These are phyloP conservation scores for Aurelia coerulea DNA, from an alignment of 30 jellyfish, hydroid and myxozoan species.

Conservation along the genomic window DNA sequence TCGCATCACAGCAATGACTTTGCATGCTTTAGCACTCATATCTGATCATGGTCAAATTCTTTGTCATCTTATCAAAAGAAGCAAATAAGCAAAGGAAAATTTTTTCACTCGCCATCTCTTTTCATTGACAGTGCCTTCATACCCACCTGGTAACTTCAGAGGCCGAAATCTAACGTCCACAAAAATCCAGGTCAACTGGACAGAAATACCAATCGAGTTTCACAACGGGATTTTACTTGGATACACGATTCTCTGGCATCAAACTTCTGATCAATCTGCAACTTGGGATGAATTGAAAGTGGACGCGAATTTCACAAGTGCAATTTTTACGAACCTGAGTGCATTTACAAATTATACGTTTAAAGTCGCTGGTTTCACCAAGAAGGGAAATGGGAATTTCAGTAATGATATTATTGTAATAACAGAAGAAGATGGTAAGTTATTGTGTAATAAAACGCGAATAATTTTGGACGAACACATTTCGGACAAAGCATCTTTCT, in stretches of 20 bases:
- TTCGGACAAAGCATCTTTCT: too few species aligned
- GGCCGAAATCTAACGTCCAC: conserved; percentile 20
- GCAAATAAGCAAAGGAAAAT: too few species aligned
- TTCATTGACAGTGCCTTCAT: background rate
- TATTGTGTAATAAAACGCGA: background rate
- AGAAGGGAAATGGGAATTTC: conserved; percentile 19
- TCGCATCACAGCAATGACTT: too few species aligned
- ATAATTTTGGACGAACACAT: too few species aligned
- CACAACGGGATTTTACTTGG: conserved; percentile 17
- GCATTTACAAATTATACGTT: conserved; percentile 34
- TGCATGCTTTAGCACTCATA: too few species aligned
- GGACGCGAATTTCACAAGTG: background rate
- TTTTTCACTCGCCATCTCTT: background rate
- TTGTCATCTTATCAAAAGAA: too few species aligned
- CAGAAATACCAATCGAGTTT: background rate
- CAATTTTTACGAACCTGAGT: background rate
- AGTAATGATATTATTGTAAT: conserved; percentile 8
- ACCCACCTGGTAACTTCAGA: background rate
- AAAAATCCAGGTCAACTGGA: conserved; percentile 8
- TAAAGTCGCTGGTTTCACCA: conserved; percentile 20
- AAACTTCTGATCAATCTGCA: background rate
- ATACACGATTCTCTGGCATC: background rate
- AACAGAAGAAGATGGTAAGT: conserved; percentile 33
- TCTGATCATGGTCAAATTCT: too few species aligned
- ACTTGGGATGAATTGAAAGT: conserved; percentile 9